Base-by-base conservation (phyloP, 2,113 vertebrate species). In the Sciurus niger region DNA sequence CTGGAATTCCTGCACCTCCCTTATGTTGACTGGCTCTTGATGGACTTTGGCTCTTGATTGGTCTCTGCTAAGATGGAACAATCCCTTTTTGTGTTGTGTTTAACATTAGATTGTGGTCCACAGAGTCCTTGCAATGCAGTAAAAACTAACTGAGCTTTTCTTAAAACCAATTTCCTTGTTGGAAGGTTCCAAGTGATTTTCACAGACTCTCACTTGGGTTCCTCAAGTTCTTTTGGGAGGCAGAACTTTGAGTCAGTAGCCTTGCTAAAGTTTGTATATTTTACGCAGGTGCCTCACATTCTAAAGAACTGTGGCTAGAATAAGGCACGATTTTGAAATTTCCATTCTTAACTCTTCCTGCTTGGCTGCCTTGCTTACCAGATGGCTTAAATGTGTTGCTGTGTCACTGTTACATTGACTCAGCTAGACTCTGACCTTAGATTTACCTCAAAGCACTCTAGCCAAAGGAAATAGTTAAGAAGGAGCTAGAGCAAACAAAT, bases 361-460 rank as follows among this genome's bases (percentile, higher is more conserved):
- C 28, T 30, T 87, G 43, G 8, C 80, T 90, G n/a, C 73, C 93
- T 94, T 95, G 87, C 73, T 84, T 48, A 96, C 89, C 80, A 96
- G 96, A 87, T 98, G 87, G 86, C 87, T 92, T 77, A 73, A 72
- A 79, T 0, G 14, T 63, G 92, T 95, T 97, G 96, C 90, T 97
- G 77, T 97, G 84, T 98, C 98, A 97, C 90, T 28, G 0, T 40
- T 93, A 11, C 77, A 34, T 73, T 98, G 98, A 98, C 93, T 98
- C 97, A 98, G 95, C 90, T 96, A 79, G 90, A 95, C 43, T 34
- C 91, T 98, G 96, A 98, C 98, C 98, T 98, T 78, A n/a, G n/a
- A 37, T 53, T 97, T 80, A 98, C 97, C 84, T 93, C 84, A 2
- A 18, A 95, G 67, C n/a, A 95, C 88, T 98, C 78, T 90, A 63